These are phyloP conservation scores for Lytechinus variegatus DNA, from an alignment of 35 echinoderm and acorn worm species.

Conservation along the genomic window DNA sequence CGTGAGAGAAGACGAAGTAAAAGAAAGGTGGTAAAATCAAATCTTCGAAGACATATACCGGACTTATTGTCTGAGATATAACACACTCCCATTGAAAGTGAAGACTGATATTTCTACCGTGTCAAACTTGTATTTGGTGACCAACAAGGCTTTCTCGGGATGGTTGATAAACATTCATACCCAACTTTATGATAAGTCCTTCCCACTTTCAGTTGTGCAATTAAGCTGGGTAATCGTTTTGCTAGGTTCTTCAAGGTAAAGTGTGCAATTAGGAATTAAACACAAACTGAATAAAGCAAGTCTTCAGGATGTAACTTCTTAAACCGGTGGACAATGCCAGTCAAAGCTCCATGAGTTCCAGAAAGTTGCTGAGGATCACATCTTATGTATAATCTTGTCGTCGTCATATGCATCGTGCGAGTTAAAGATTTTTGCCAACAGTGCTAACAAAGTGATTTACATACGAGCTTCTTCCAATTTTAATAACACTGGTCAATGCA, in stretches of 20 bases:
- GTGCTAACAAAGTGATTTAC: background rate
- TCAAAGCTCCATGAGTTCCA: background rate
- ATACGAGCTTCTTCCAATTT: background rate
- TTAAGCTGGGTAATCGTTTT: background rate
- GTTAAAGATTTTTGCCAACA: background rate
- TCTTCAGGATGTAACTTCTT: background rate
- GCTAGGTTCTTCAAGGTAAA: background rate
- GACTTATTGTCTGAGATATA: background rate
- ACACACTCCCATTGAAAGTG: background rate
- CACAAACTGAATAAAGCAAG: background rate
- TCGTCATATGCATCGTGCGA: background rate
- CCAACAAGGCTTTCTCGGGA: background rate
- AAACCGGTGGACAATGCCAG: background rate
- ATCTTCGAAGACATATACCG: slow-evolving; percentile 27
- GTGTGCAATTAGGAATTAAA: background rate
- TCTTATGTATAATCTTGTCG: background rate
- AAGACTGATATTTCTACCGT: slow-evolving; percentile 6
- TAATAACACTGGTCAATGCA: background rate
- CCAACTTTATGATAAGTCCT: background rate
- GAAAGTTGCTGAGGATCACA: background rate
- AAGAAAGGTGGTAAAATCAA: slow-evolving; percentile 15
- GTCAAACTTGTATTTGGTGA: background rate
- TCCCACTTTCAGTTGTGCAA: background rate
- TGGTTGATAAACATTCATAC: background rate
- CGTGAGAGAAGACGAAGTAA: background rate